phyloP scores from a whole-genome alignment of 1,140 invertebrate species.

The Ylistrum balloti region DNA sequence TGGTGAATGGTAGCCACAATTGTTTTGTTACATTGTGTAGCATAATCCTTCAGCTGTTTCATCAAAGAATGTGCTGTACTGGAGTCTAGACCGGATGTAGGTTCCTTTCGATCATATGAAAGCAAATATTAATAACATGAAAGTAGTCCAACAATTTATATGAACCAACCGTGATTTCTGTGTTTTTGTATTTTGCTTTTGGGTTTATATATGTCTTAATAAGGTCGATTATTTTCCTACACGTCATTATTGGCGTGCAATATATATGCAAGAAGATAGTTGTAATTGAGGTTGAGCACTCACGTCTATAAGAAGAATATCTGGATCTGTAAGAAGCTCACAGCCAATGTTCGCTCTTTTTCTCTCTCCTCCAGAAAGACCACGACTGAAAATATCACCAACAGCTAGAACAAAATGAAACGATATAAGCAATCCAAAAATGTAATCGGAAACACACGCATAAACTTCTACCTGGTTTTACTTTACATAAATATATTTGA shows the following conservation, averaged over 20 bases:
- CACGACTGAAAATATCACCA: slow-evolving; percentile 90
- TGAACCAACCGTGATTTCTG: not conserved
- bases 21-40: slow-evolving; percentile 89
- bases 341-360: slow-evolving; percentile 94
- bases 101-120: slow-evolving; percentile 88
- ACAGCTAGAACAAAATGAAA: slow-evolving; percentile 87
- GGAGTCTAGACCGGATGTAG: slow-evolving; percentile 93
- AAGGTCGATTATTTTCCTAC: not conserved
- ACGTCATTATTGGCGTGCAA: no score
- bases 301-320: slow-evolving; percentile 92
- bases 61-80: slow-evolving; percentile 91
- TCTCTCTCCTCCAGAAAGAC: slow-evolving; percentile 93
- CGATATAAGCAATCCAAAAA: no score
- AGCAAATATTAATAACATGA: not conserved
- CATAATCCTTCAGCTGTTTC: slow-evolving; percentile 89
- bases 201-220: not conserved
- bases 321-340: slow-evolving; percentile 93
- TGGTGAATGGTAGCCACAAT: slow-evolving; percentile 92
- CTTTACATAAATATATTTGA: no score
- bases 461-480: no score
- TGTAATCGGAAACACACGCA: no score
- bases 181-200: not conserved
- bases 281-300: no score
- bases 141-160: not conserved
- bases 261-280: no score